Conservation (phyloP, 2,113 vertebrate species). For the Macroglossus sobrinus region DNA sequence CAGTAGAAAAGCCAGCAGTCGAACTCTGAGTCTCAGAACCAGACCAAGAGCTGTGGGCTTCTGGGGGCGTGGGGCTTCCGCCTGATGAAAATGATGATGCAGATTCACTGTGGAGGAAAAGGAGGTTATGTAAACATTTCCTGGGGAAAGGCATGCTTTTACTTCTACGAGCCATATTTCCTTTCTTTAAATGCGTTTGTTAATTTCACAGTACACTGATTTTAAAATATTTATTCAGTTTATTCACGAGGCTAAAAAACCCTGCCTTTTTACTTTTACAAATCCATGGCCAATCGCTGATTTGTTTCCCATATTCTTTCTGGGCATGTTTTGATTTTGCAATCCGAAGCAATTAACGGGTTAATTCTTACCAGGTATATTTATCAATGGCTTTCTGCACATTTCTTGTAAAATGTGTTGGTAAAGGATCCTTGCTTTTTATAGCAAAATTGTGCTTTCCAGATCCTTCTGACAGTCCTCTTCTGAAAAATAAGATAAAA, state of each 20-base stretch:
- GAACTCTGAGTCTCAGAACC: slow-evolving; percentile 79
- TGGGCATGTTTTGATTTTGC: not conserved
- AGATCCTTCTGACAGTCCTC: slow-evolving; percentile 41
- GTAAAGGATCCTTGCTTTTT: slow-evolving; percentile 58
- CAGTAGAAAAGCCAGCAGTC: slow-evolving; percentile 84
- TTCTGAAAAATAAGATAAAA: slow-evolving; percentile 57
- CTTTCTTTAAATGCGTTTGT: not conserved
- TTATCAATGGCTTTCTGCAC: slow-evolving; percentile 70
- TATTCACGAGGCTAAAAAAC: not conserved
- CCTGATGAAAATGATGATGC: slow-evolving; percentile 71
- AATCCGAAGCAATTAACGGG: not conserved
- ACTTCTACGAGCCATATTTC: not conserved
- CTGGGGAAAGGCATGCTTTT: not conserved
- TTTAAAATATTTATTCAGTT: not conserved
- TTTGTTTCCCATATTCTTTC: not conserved
- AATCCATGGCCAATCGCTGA: not conserved
- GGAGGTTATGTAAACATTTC: not conserved
- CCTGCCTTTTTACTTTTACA: not conserved
- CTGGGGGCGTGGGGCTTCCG: slow-evolving; percentile 68
- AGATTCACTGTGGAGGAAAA: slow-evolving; percentile 73
- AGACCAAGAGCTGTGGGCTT: slow-evolving; percentile 80
- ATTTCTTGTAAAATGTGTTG: slow-evolving; percentile 65
- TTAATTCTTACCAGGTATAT: slow-evolving; percentile 59
- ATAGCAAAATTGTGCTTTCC: not conserved
- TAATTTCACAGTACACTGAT: not conserved